A percentile compares a stretch with the other conserved stretches of the same genome.
These are phyloP conservation scores for Pentalonia nigronervosa DNA, from an alignment of 1,140 invertebrate genomes.

Conservation along the genomic window DNA sequence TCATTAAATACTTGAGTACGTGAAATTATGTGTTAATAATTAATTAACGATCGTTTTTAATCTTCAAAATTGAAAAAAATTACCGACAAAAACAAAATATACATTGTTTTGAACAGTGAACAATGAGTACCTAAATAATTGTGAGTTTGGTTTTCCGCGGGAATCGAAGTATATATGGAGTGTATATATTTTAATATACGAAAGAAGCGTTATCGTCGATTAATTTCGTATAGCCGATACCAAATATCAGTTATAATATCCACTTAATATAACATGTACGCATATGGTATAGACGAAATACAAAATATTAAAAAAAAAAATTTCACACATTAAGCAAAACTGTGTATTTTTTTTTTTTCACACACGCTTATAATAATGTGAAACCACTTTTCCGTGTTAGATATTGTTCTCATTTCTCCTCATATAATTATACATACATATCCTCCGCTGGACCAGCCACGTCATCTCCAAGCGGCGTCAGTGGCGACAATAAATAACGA, in stretches of 20 bases:
- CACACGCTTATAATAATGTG: neutral
- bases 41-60: neutral
- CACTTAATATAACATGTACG: neutral
- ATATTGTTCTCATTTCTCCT: neutral
- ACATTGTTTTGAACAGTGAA: neutral
- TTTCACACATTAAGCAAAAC: neutral
- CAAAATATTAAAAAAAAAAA: neutral
- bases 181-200: neutral
- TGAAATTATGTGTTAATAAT: neutral
- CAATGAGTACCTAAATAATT: neutral
- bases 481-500: conserved; percentile 36
- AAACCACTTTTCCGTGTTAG: neutral
- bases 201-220: neutral
- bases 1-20: neutral
- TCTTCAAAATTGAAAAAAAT: neutral
- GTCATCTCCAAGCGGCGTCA: neutral
- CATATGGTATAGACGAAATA: neutral
- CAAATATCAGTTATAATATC: neutral
- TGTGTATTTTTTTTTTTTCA: neutral
- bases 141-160: neutral
- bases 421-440: neutral
- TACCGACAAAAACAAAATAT: neutral
- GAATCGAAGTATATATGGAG: neutral
- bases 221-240: neutral
- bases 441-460: neutral